Conservation (phyloP, 2,888 invertebrate genomes). For the Marronus borbonicus region DNA sequence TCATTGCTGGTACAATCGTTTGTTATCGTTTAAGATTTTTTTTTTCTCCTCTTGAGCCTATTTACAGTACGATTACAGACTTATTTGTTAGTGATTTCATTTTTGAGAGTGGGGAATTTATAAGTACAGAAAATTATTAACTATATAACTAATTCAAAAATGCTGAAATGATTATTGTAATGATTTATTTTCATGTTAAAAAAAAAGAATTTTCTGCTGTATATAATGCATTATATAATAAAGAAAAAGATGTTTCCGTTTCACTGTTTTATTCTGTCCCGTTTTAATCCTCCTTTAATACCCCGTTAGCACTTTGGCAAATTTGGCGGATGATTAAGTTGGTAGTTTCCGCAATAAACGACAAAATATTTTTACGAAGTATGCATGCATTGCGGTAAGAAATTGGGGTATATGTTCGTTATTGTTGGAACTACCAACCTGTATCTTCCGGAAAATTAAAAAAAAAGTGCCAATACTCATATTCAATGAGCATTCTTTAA, state of each 20-base stretch:
- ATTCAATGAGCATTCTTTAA: too few species aligned
- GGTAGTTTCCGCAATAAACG: too few species aligned
- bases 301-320: too few species aligned
- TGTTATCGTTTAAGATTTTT: conserved; percentile 22
- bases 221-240: conserved; percentile 55
- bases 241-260: conserved; percentile 52
- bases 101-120: conserved; percentile 41
- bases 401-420: too few species aligned
- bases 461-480: too few species aligned
- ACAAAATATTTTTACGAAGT: too few species aligned
- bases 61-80: conserved; percentile 17
- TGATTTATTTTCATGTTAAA: conserved; percentile 51
- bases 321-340: too few species aligned
- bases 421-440: too few species aligned
- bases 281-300: not conserved
- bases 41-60: conserved; percentile 16
- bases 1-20: conserved; percentile 18
- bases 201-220: conserved; percentile 52
- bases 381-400: too few species aligned
- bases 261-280: conserved; percentile 7
- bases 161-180: conserved; percentile 42
- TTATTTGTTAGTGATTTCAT: conserved; percentile 26
- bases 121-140: conserved; percentile 39
- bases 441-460: too few species aligned
- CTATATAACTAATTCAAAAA: conserved; percentile 33